Conservation (phyloP, 2,888 invertebrate genomes). For the Folsomia manolachei region DNA sequence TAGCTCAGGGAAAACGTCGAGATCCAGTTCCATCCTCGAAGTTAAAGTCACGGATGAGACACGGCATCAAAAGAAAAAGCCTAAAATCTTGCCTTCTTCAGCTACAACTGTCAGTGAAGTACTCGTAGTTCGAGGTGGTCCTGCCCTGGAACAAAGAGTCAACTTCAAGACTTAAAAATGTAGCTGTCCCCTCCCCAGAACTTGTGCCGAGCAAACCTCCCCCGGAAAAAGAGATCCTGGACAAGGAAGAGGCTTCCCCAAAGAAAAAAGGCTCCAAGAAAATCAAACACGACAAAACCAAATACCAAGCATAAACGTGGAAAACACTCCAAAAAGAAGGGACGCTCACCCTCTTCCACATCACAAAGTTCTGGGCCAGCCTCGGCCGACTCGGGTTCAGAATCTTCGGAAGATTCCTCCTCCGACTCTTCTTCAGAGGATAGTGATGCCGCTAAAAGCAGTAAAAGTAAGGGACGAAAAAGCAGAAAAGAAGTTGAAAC, state of each 20-base stretch:
- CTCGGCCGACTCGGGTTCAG: not conserved
- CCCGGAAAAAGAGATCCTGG: no score
- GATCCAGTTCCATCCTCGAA: no score
- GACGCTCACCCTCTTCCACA: conserved; percentile 23
- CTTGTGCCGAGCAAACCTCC: no score
- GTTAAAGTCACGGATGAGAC: no score
- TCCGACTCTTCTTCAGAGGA: conserved; percentile 21
- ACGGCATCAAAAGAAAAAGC: no score
- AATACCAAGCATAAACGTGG: conserved; percentile 29
- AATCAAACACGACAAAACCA: conserved; percentile 6
- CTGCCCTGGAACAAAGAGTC: no score
- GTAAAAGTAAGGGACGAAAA: conserved; percentile 8
- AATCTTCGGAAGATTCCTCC: conserved; percentile 24
- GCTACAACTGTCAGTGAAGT: no score
- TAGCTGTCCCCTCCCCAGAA: no score
- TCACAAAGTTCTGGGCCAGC: conserved; percentile 29
- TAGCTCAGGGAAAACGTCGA: conserved; percentile 22
- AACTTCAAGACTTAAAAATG: no score
- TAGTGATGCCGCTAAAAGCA: not conserved
- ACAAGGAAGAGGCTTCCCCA: conserved; percentile 29
- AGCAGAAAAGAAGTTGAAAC: not conserved
- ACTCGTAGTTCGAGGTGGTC: no score
- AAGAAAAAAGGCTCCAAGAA: conserved; percentile 31
- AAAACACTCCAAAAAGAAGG: conserved; percentile 31
- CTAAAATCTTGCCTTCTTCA: no score